phyloP scores from a whole-genome alignment of 1,140 invertebrate species.

The Scylla paramamosain region DNA sequence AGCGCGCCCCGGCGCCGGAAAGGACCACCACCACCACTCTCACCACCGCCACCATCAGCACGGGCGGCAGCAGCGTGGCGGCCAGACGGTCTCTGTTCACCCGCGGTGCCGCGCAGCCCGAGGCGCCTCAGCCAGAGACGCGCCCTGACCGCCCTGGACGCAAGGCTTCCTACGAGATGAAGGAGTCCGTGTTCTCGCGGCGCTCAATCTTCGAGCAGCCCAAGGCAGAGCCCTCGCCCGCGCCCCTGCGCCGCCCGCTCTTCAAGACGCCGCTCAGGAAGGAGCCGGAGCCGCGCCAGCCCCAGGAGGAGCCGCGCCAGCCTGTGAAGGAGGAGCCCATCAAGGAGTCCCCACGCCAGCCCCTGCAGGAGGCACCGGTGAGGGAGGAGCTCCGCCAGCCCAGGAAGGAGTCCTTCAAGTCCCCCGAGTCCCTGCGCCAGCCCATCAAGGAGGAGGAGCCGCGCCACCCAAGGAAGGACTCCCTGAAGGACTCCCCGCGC shows the following conservation, averaged over 20 bases:
- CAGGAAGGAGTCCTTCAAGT: too few species aligned
- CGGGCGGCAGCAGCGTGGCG: constrained; percentile 29
- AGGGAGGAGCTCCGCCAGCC: too few species aligned
- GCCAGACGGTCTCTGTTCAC: constrained; percentile 59
- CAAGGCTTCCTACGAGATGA: constrained; percentile 69
- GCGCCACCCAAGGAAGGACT: not conserved
- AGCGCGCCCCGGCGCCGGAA: not conserved
- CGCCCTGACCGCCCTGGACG: constrained; percentile 63
- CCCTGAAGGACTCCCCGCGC: not conserved
- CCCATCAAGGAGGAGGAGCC: not conserved
- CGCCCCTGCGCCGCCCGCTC: constrained; percentile 54
- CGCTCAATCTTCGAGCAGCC: constrained; percentile 69
- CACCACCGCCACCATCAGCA: constrained; percentile 28
- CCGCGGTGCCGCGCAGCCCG: not conserved
- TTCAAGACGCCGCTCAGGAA: constrained; percentile 27
- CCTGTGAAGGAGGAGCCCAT: not conserved
- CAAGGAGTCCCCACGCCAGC: not conserved
- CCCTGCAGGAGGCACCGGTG: too few species aligned
- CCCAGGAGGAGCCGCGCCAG: not conserved
- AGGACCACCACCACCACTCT: constrained; percentile 39
- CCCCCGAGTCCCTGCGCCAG: not conserved
- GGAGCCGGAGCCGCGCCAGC: not conserved
- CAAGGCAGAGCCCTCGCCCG: constrained; percentile 41
- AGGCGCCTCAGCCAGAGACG: constrained; percentile 24
- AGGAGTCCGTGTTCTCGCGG: constrained; percentile 67